Conservation (phyloP, 2,113 vertebrate species). For the Lucifuga dentata region DNA sequence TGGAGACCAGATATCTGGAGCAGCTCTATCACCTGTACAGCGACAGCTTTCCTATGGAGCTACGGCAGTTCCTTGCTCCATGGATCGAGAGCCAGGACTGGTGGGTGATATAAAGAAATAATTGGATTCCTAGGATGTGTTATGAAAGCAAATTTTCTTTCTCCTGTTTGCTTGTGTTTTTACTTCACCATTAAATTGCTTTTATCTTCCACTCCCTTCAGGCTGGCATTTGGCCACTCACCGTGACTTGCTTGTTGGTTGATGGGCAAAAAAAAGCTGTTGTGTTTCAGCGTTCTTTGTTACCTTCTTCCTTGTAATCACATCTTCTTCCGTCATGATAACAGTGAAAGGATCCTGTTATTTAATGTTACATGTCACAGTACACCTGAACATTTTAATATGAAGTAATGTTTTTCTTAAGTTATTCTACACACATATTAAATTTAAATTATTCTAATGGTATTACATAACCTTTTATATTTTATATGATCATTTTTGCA, state of each 20-base stretch:
- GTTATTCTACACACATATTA: no score
- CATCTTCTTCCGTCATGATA: not conserved
- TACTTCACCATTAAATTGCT: not conserved
- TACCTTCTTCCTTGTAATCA: not conserved
- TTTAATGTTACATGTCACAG: not conserved
- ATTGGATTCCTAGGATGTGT: not conserved
- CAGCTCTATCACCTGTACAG: conserved; percentile 98
- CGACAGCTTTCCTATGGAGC: conserved; percentile 99
- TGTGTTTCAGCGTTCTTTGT: not conserved
- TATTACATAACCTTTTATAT: no score
- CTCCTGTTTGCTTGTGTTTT: not conserved
- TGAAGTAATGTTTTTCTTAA: not conserved
- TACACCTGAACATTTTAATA: not conserved
- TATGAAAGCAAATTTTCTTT: conserved; percentile 5
- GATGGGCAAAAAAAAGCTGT: not conserved
- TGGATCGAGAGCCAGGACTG: conserved; percentile 99
- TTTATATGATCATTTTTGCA: no score
- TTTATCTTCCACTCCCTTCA: not conserved
- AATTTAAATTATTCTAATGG: no score
- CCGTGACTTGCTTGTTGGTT: not conserved
- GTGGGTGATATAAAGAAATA: conserved; percentile 74
- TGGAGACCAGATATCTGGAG: conserved; percentile 96
- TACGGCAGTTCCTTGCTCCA: conserved; percentile 95
- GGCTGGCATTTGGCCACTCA: not conserved
- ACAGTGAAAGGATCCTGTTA: no score